phyloP scores from a whole-genome alignment of 2,888 invertebrate species.

The Xylocampa areola region DNA sequence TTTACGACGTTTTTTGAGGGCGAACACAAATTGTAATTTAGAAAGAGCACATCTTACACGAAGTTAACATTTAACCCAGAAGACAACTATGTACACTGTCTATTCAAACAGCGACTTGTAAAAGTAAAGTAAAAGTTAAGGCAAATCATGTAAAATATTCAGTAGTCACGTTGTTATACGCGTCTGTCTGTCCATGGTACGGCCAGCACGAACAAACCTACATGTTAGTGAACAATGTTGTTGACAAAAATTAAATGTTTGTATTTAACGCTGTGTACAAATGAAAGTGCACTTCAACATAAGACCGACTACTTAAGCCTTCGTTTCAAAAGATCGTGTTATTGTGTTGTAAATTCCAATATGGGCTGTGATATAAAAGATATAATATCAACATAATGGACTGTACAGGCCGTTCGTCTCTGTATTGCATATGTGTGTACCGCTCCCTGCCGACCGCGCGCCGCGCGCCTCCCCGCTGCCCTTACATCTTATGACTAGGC shows the following conservation, averaged over 20 bases:
- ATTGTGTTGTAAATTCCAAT: slow-evolving; percentile 92
- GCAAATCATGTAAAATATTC: slow-evolving; percentile 29
- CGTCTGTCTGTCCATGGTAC: slow-evolving; percentile 69
- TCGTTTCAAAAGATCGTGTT: slow-evolving; percentile 85
- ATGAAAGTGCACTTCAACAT: slow-evolving; percentile 88
- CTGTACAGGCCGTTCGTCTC: slow-evolving; percentile 92
- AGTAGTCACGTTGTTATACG: slow-evolving; percentile 46
- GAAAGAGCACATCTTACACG: slow-evolving; percentile 42
- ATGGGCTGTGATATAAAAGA: slow-evolving; percentile 94
- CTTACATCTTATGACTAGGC: slow-evolving; percentile 22
- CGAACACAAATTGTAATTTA: slow-evolving; percentile 51
- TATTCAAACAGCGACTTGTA: slow-evolving; percentile 39
- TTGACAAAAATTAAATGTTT: slow-evolving; percentile 83
- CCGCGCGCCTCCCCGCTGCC: slow-evolving; percentile 27
- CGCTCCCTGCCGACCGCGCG: slow-evolving; percentile 66
- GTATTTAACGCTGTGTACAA: slow-evolving; percentile 89
- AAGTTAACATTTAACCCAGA: slow-evolving; percentile 22
- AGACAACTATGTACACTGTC: slow-evolving; percentile 49
- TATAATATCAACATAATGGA: slow-evolving; percentile 91
- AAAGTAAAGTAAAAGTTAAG: slow-evolving; percentile 31
- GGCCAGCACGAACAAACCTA: slow-evolving; percentile 73
- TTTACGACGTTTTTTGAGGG: slow-evolving; percentile 51
- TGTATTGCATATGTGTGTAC: slow-evolving; percentile 80
- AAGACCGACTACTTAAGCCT: slow-evolving; percentile 83
- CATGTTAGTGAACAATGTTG: slow-evolving; percentile 82